Evolutionary conservation across 2,113 vertebrate species (phyloP), one percentile per base, ranked within the genome.

Genomic region (Boleophthalmus pectinirostris): DNA sequence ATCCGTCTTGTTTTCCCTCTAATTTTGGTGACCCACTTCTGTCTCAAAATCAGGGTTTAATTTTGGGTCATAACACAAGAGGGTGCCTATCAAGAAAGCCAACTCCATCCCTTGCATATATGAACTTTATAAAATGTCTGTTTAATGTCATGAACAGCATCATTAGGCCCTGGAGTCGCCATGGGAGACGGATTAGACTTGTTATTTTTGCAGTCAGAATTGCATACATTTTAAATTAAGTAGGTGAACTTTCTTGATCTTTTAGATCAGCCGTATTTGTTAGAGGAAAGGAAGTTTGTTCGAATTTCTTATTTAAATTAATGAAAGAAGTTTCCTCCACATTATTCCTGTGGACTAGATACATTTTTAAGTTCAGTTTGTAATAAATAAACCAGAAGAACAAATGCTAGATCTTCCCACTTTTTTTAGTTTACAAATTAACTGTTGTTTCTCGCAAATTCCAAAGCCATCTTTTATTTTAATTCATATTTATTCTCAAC

Each of bases 1-100:
- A 68, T 82, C 70, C 53, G 29, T 80, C 74, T 68, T 86, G 81
- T 88, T 85, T 79, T 73, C 45, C 14, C 45, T 75, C 73, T 85
- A 73, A 86, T 87, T 84, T 81, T 45, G 68, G 49, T 71, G 87
- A 87, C 83, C 85, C 78, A 89, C 49, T 90, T 90, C 74, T 82
- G 74, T 80, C 29, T 73, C 64, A 60, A 78, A 80, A 85, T 75
- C 57, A 58, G 68, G 51, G n/a, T 73, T 83, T 79, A 66, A 74
- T 80, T 85, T 82, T 84, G 68, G 81, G 67, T 73, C 70, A 79
- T 21, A 78, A 68, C 74, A 74, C 79, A 57, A 47, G 51, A 80
- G 67, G 73, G 35, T 18, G 29, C 74, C 49, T 46, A 35, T 75
- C 57, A 77, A 72, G 66, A 73, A 60, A 78, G n/a, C 58, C 66